These are phyloP conservation scores for Agrotis ipsilon DNA, from an alignment of 2,888 invertebrate genomes.

Conservation along the genomic window DNA sequence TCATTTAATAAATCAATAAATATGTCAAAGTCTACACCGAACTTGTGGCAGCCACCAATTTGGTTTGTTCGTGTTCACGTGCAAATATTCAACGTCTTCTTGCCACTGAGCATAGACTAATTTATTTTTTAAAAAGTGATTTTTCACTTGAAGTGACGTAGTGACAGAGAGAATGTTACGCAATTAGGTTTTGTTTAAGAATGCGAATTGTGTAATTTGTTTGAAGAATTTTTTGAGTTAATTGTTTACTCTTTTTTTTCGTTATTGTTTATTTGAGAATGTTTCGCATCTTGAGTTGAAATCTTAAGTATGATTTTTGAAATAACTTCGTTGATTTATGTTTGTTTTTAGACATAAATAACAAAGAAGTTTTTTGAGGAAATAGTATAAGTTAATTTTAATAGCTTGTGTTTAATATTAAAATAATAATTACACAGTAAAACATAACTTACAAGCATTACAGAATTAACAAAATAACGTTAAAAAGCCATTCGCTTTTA, in stretches of 20 bases:
- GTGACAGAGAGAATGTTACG: slow-evolving; percentile 40
- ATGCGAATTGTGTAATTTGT: slow-evolving; percentile 17
- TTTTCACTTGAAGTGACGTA: slow-evolving; percentile 43
- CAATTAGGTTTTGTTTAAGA: slow-evolving; percentile 38
- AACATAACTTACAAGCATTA: background rate
- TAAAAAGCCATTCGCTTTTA: no score
- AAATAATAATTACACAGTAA: background rate
- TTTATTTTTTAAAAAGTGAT: slow-evolving; percentile 54
- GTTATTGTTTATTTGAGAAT: slow-evolving; percentile 5
- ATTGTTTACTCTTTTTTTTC: slow-evolving; percentile 15
- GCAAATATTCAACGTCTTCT: slow-evolving; percentile 58
- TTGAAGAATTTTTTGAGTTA: slow-evolving; percentile 20
- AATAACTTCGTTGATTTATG: background rate
- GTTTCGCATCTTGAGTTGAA: background rate
- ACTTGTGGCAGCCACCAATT: slow-evolving; percentile 38
- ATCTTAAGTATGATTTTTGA: background rate
- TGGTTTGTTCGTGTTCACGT: slow-evolving; percentile 55
- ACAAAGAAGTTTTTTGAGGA: slow-evolving; percentile 5
- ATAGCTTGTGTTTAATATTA: background rate
- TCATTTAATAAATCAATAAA: slow-evolving; percentile 44
- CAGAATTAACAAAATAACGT: no score
- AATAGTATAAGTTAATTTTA: background rate
- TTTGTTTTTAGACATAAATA: background rate
- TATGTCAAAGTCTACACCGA: slow-evolving; percentile 39
- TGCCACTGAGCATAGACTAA: slow-evolving; percentile 38